Percentiles rank a stretch among this genome's conserved stretches.
Conservation (phyloP, 1,140 invertebrate species). For the Magallana ariakensis region DNA sequence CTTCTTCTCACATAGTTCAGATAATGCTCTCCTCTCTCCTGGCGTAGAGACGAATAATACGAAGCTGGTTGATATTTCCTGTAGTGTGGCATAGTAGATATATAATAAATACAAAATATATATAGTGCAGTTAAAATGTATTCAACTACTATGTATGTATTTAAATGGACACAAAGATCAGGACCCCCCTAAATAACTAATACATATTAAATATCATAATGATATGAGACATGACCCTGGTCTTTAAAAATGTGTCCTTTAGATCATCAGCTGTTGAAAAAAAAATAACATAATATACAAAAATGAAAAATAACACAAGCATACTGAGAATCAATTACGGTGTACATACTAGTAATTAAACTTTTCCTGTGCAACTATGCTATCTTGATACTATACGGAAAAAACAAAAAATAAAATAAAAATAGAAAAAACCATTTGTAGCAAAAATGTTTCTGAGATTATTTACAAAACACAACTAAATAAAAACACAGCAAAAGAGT, state of each 20-base stretch:
- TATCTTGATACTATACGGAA: background rate
- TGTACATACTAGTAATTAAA: background rate
- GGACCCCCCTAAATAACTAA: too few species aligned
- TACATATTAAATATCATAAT: background rate
- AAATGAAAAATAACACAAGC: background rate
- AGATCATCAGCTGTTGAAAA: background rate
- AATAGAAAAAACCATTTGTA: background rate
- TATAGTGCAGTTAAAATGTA: too few species aligned
- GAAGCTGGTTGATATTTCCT: background rate
- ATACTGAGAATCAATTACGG: background rate
- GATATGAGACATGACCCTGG: background rate
- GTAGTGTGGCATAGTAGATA: background rate
- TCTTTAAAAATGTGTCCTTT: background rate
- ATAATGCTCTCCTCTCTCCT: background rate
- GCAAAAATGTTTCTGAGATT: too few species aligned
- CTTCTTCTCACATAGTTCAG: background rate
- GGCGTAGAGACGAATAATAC: background rate
- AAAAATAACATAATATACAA: too few species aligned
- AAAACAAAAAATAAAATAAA: background rate
- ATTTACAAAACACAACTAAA: too few species aligned
- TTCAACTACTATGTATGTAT: too few species aligned
- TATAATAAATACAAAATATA: background rate
- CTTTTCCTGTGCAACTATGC: too few species aligned
- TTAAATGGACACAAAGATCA: too few species aligned
- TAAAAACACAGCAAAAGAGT: background rate